Evolutionary conservation across 2,113 vertebrate species (phyloP), one percentile per base, ranked within the genome.

Genomic region (Zapus hudsonius): DNA sequence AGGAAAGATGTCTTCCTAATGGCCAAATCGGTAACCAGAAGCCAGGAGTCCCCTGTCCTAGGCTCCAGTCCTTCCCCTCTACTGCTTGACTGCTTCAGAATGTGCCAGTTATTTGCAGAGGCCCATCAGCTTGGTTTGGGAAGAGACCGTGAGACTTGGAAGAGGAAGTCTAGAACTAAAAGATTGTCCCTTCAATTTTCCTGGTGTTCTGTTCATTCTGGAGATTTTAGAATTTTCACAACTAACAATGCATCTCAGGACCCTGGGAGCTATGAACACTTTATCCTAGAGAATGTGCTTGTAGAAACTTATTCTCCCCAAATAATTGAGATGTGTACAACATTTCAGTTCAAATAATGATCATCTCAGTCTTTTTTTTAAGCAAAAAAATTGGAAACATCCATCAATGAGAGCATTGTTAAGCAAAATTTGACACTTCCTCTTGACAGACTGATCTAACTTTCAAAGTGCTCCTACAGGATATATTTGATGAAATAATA

Each of bases 71-170:
- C 42, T 44, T 47, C 29, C 44, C 25, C 11, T 11, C 64, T 9
- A 5, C 3, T 5, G 36, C 6, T 36, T 17, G 44, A 44, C 5
- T 7, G 7, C 12, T 67, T 73, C 1, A 6, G 40, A 38, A 52
- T 4, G 5, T 5, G 0, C 2, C 1, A 27, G 63, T 0, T 1
- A 17, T 1, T 2, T 8, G n/a, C 31, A 57, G 55, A 73, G 76
- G 25, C 42, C 5, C 16, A 23, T 38, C 40, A 3, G 1, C 9
- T 64, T 16, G 64, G 27, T 47, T 40, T 44, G 9, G 59, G 16
- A 80, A 80, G n/a, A 5, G n/a, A 63, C 6, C 17, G 20, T 7
- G 40, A 83, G 74, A 42, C 63, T 11, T 0, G 23, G 27, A 76
- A 7, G 57, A 75, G 40, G 17, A 72, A 23, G 79, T 33, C 72